Conservation (phyloP, 2,113 vertebrate genomes). For the Jacana jacana region DNA sequence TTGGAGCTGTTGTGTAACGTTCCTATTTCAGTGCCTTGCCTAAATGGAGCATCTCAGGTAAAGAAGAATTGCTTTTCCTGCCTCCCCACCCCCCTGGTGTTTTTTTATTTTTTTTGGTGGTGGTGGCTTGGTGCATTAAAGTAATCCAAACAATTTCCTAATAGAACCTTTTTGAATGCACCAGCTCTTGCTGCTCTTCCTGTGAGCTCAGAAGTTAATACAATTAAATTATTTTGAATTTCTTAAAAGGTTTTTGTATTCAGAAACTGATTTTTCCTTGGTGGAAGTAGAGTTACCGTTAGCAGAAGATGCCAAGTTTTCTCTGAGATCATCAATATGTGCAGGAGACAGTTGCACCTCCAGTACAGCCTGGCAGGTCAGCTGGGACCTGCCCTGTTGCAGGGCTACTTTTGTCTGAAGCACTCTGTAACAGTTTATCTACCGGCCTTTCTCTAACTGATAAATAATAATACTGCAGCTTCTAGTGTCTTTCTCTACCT, state of each 20-base stretch:
- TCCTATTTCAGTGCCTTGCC: constrained; percentile 73
- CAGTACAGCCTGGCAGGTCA: neutral
- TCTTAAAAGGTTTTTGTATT: neutral
- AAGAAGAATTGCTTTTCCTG: neutral
- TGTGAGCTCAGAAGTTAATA: neutral
- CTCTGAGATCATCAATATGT: neutral
- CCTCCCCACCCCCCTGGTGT: too few relatives aligned
- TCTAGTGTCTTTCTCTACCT: neutral
- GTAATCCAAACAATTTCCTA: neutral
- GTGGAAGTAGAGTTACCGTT: neutral
- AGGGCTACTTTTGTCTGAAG: constrained; percentile 6
- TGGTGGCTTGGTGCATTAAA: neutral
- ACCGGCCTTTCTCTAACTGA: constrained; percentile 8
- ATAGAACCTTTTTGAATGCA: neutral
- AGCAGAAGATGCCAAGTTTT: neutral
- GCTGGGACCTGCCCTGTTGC: constrained; percentile 9
- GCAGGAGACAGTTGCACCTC: constrained; percentile 4
- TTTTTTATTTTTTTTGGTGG: too few relatives aligned
- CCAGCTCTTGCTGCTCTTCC: neutral
- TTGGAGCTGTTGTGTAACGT: neutral
- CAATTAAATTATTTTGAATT: neutral
- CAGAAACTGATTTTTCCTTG: neutral
- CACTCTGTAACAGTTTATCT: constrained; percentile 6
- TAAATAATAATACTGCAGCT: neutral
- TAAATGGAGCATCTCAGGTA: constrained; percentile 86